Evolutionary conservation across 2,888 invertebrate species (phyloP).

Genomic region (Dexiosoma caninum): DNA sequence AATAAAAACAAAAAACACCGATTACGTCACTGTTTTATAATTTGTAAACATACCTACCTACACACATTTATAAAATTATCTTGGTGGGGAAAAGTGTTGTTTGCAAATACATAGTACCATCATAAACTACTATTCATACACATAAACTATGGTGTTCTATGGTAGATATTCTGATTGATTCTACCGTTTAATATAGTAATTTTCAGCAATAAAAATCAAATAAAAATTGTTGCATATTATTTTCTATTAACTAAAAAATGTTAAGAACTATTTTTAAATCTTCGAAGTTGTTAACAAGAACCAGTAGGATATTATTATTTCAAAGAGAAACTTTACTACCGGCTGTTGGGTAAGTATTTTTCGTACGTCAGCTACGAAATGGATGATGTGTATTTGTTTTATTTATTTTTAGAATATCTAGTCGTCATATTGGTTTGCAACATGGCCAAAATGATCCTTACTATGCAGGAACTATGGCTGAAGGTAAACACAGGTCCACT

Average conservation of each 20-base stretch:
- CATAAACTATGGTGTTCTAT: too few relatives aligned
- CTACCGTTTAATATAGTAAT: too few relatives aligned
- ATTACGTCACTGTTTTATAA: slow-evolving; percentile 49
- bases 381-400: not conserved
- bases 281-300: not conserved
- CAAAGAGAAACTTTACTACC: not conserved
- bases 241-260: slow-evolving; percentile 25
- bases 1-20: not conserved
- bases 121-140: too few relatives aligned
- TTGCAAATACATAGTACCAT: too few relatives aligned
- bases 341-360: slow-evolving; percentile 14
- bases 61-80: not conserved
- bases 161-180: too few relatives aligned
- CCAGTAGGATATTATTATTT: not conserved
- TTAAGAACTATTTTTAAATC: slow-evolving; percentile 31
- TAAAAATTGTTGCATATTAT: not conserved
- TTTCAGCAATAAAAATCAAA: too few relatives aligned
- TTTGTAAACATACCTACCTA: not conserved
- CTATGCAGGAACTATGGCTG: slow-evolving; percentile 62
- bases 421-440: slow-evolving; percentile 54
- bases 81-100: slow-evolving; percentile 2
- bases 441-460: slow-evolving; percentile 43
- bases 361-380: not conserved
- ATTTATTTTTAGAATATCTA: slow-evolving; percentile 23
- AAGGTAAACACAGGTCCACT: slow-evolving; percentile 27